Evolutionary conservation across 2,888 invertebrate species (phyloP), one percentile per base, ranked within the genome.

Genomic region (Hofmannophila pseudospretella): DNA sequence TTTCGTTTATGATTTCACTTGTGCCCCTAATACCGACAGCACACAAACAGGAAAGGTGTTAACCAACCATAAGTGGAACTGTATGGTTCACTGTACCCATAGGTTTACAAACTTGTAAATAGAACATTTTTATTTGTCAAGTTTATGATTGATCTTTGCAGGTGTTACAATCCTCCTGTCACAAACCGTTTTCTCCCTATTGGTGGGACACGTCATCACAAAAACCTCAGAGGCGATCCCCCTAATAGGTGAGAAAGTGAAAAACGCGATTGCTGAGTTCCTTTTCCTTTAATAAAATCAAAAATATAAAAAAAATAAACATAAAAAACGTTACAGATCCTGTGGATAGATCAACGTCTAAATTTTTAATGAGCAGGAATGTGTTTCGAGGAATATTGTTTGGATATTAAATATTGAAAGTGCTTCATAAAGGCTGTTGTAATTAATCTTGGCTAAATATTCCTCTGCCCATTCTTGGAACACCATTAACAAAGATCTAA

Each of bases 181-280:
- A 76, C 95, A 98, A 92, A 98, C 97, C 89, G 98, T 98, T 89
- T 98, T 99, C 92, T 95, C 98, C 88, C 93, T 98, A 90, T 94
- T 98, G 94, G 97, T 99, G 90, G 96, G 97, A 84, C 97, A 98
- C 91, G 96, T 97, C 88, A 96, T 98, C 91, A 98, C 98, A 88
- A 96, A 96, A 91, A 98, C 98, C 88, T 98, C 98, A 87, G 98
- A 98, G 89, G 98, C 98, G 80, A 95, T 99, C 89, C 98, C 99
- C 82, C 93, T 98, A 85, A 96, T 99, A 95, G 99, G 98, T 97
- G 88, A 88, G 88, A 75, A 73, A 62, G 16, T 16, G 16, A 16
- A 16, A 16, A 42, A 52, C 70, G 73, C 69, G 77, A 28, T 60
- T 56, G 49, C 49, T 56, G 50, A 41, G 52, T 54, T 16, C 5